Base-by-base conservation (phyloP, 2,888 invertebrate genomes). In the Clivina fossor region DNA sequence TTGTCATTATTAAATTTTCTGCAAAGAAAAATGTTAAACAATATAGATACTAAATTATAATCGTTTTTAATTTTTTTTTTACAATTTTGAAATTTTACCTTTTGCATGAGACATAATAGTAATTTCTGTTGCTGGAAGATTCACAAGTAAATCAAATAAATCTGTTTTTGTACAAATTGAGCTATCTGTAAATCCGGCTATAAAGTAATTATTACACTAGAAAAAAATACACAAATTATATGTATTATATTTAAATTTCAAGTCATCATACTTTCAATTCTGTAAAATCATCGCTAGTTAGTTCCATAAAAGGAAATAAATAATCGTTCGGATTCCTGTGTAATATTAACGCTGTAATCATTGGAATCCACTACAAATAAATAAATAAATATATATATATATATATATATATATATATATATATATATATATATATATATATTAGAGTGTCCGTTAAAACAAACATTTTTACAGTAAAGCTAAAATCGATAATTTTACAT, bases 171-270 rank as follows among this genome's bases (percentile, higher is more conserved):
- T 74, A 58, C 77, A 76, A 48, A 81, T 71, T 1, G 75, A 72
- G 58, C 78, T 78, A 62, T 81, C 79, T 46, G 74, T 73, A 61
- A 80, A 81, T n/a, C 83, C 83, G 43, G 80, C 80, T n/a, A 82
- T 71, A 62, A 79, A 82, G 63, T 33, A 40, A 1, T 56, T 20
- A 20, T 16, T 35, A 43, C 5, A 43, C 40, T 58, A 19, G 5
- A 49, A 43, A 33, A 37, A 32, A 18, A 16, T 13, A 38, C 16
- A 28, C 24, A 38, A 15, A 44, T 43, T 26, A 49, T 33, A 13
- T 30, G 20, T 13, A 11, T 15, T 15, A 16, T 15, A 44, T 11
- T 13, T 30, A 9, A 40, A 47, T 32, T 41, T 18, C 30, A 32
- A 19, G 24, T 41, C 16, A 2, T 50, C 57, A 53, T 65, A 75